These are phyloP conservation scores for Parapsyche elsis DNA, from an alignment of 1,140 invertebrate genomes.

Conservation along the genomic window DNA sequence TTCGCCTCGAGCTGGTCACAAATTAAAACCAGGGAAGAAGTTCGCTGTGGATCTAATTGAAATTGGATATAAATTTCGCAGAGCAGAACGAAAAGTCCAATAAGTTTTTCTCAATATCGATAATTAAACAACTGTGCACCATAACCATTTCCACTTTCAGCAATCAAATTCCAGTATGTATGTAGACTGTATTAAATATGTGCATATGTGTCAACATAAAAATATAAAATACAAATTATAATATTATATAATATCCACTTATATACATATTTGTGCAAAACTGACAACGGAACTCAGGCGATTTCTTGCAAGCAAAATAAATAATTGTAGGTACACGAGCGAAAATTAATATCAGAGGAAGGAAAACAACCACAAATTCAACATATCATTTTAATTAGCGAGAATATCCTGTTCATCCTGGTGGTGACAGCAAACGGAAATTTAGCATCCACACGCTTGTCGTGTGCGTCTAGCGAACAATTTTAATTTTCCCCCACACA, in stretches of 20 bases:
- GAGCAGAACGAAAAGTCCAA: not conserved
- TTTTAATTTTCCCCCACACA: not conserved
- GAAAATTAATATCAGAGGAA: slow-evolving; percentile 12
- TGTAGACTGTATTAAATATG: not conserved
- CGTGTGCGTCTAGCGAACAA: not conserved
- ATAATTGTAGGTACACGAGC: not conserved
- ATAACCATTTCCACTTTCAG: no score
- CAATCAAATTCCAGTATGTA: no score
- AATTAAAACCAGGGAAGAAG: slow-evolving; percentile 30
- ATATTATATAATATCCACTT: no score
- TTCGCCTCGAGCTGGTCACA: not conserved
- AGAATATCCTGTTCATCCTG: not conserved
- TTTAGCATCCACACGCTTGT: slow-evolving; percentile 18
- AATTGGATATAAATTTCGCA: slow-evolving; percentile 33
- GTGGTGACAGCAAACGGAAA: not conserved
- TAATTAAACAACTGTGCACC: not conserved
- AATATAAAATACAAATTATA: no score
- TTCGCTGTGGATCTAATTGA: slow-evolving; percentile 12
- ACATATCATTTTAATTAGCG: slow-evolving; percentile 12
- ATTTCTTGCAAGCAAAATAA: not conserved
- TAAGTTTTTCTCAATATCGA: slow-evolving; percentile 9
- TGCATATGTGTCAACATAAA: not conserved
- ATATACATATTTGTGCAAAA: no score
- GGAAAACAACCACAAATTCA: not conserved
- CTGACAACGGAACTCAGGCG: no score